These are phyloP conservation scores for Nyctalus aviator DNA, from an alignment of 2,797 vertebrate genomes.

Conservation along the genomic window DNA sequence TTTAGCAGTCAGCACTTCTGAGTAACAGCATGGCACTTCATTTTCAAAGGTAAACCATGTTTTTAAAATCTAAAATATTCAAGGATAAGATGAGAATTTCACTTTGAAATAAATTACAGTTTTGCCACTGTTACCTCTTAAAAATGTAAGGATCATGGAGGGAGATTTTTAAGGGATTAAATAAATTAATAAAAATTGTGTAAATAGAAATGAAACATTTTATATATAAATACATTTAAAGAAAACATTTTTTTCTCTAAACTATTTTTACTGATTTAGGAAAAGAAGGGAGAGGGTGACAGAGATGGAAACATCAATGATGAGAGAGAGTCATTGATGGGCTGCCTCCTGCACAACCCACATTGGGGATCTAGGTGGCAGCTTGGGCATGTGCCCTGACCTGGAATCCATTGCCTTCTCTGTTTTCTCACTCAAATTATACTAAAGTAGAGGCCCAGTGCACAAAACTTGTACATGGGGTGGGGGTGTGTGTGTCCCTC, in stretches of 20 bases:
- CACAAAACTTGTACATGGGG: no score
- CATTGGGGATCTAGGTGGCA: no score
- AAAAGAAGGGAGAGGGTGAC: no score
- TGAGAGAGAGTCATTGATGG: no score
- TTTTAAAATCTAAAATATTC: slow-evolving; percentile 30
- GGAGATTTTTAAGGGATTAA: background rate
- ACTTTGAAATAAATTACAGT: background rate
- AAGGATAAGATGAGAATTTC: background rate
- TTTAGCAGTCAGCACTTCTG: background rate
- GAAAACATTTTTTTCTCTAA: background rate
- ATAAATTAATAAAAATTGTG: background rate
- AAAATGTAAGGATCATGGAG: background rate
- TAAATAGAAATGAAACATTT: background rate
- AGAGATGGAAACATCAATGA: no score
- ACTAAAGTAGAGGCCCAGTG: background rate
- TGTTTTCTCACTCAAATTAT: background rate
- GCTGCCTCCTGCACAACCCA: no score
- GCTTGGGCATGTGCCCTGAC: no score
- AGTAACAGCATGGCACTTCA: slow-evolving; percentile 21
- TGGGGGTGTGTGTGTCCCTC: no score
- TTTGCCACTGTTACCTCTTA: background rate
- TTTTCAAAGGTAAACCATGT: slow-evolving; percentile 48
- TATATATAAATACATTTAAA: background rate
- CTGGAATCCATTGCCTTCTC: background rate
- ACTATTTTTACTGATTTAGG: no score